phyloP scores from a whole-genome alignment of 2,797 vertebrate genomes.

The Ctenopoma kingsleyae region DNA sequence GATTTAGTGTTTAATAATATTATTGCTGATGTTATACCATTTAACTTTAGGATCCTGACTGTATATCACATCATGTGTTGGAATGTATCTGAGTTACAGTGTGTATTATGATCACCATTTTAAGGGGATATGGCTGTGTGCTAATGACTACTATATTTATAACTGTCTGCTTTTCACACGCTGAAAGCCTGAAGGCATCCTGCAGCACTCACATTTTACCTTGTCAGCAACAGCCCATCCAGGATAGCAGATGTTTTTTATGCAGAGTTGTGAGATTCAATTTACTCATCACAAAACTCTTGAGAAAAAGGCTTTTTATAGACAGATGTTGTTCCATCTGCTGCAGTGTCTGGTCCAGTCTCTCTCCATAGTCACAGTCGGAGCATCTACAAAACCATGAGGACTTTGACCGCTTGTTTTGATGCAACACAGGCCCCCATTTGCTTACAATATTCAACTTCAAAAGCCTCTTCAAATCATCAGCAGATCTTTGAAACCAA shows the following conservation, averaged over 20 bases:
- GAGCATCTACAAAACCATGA: conserved; percentile 46
- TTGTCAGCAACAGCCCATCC: conserved; percentile 65
- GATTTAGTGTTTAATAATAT: neutral
- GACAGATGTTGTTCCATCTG: conserved; percentile 66
- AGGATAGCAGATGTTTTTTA: conserved; percentile 64
- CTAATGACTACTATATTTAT: conserved; percentile 37
- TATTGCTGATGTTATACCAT: conserved; percentile 4
- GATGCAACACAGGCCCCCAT: conserved; percentile 43
- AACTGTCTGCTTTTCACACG: conserved; percentile 51
- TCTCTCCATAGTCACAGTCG: conserved; percentile 27
- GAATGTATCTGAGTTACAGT: neutral
- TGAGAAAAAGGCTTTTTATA: conserved; percentile 36
- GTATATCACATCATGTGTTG: conserved; percentile 3
- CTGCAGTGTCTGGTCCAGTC: conserved; percentile 40
- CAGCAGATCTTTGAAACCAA: conserved; percentile 39
- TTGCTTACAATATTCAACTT: conserved; percentile 61
- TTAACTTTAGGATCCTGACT: neutral
- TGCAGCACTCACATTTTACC: conserved; percentile 59
- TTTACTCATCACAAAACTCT: conserved; percentile 39
- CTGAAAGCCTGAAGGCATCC: conserved; percentile 44
- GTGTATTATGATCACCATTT: conserved; percentile 26
- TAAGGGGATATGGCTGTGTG: conserved; percentile 21
- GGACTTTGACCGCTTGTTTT: conserved; percentile 44
- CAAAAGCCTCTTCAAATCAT: conserved; percentile 40
- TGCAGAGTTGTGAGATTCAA: conserved; percentile 19